Base-by-base conservation (phyloP, 2,888 invertebrate species). In the Carcina quercana region DNA sequence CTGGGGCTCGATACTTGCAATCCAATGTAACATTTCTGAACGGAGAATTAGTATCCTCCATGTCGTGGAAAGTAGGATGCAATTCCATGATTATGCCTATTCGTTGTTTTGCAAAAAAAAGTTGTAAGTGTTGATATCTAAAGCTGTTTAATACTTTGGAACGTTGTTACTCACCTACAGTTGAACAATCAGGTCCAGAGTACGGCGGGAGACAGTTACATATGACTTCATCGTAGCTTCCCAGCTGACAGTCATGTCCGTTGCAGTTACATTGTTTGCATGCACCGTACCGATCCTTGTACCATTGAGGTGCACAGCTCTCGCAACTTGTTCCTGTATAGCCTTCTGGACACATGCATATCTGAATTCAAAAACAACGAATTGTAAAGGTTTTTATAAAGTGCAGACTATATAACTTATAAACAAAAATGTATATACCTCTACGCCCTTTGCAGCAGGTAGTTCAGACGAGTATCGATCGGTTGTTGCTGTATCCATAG, bases 321-420 rank as follows among this genome's bases (percentile, higher is more conserved):
- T 96, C 95, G 58, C 96, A 96, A 30, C 95, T 95, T 1, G 90
- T 89, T 32, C 96, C 96, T 6, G 78, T 76, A 56, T 95, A 95
- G 1, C 94, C 96, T 0, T 72, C 55, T 0, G 95, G 95, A 59
- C 97, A 97, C 30, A 87, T 79, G 64, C 97, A 98, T 25, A 87
- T 46, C 84, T 82, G 40, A 1, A 47, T 32, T 11, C 11, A 24
- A 24, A 11, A 24, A 34, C 4, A 24, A 28, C 11, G n/a, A n/a
- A n/a, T n/a, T n/a, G n/a, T n/a, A n/a, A n/a, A n/a, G n/a, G n/a
- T n/a, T 7, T 8, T 22, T 7, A n/a, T 22, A 7, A 5, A 22
- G 10, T n/a, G n/a, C 22, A 22, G 5, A 8, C 10, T n/a, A 22
- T n/a, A 22, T 22, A 10, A 8, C 6, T 22, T n/a, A n/a, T 22